Evolutionary conservation across 2,797 vertebrate species (phyloP).

Genomic region (Microctenopoma lineatum): DNA sequence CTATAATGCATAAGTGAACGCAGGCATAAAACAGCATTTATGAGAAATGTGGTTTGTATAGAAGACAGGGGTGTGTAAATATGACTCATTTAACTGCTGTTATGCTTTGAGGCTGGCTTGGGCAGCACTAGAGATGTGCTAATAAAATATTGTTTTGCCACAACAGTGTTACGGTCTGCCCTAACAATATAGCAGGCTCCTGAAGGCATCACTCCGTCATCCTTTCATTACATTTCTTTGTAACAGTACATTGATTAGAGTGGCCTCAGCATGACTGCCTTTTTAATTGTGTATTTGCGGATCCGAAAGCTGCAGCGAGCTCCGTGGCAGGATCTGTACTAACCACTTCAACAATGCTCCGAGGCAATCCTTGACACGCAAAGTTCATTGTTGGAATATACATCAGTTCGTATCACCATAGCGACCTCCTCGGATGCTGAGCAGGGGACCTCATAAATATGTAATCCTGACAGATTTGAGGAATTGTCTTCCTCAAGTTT

Average conservation of each 20-base stretch:
- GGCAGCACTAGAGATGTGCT: conserved; percentile 50
- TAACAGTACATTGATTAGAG: conserved; percentile 76
- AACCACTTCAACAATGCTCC: conserved; percentile 73
- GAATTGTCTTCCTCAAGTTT: conserved; percentile 80
- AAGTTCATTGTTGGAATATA: conserved; percentile 81
- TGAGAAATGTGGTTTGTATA: conserved; percentile 53
- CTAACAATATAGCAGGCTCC: conserved; percentile 67
- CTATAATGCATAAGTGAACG: conserved; percentile 32
- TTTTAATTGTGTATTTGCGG: conserved; percentile 80
- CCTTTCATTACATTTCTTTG: conserved; percentile 77
- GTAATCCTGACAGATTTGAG: conserved; percentile 83
- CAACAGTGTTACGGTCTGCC: conserved; percentile 59
- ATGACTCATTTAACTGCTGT: conserved; percentile 27
- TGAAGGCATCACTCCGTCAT: conserved; percentile 77
- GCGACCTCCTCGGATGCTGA: conserved; percentile 81
- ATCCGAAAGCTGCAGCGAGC: conserved; percentile 64
- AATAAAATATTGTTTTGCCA: conserved; percentile 72
- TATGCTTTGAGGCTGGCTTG: conserved; percentile 31
- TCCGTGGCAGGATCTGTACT: conserved; percentile 51
- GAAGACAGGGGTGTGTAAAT: conserved; percentile 42
- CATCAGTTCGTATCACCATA: conserved; percentile 80
- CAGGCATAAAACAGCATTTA: conserved; percentile 34
- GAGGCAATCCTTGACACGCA: conserved; percentile 74
- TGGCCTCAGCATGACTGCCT: conserved; percentile 76
- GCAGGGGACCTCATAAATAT: conserved; percentile 84